These are phyloP conservation scores for Heliconius charithonia DNA, from an alignment of 2,888 invertebrate species.

Conservation along the genomic window DNA sequence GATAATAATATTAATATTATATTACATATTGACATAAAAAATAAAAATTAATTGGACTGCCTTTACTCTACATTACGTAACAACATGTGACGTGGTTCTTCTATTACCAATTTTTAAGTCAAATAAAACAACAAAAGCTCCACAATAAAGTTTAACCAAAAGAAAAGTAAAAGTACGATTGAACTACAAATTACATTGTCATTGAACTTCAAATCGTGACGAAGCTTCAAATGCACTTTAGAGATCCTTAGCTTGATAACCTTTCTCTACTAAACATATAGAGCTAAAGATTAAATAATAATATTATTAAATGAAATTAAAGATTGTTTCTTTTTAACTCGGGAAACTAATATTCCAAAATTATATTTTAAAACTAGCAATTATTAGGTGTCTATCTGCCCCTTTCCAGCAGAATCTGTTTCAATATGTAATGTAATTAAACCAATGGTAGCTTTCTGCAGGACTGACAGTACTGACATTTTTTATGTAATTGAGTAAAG, in stretches of 20 bases:
- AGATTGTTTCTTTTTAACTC: not conserved
- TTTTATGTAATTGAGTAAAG: not conserved
- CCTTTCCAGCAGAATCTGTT: too few relatives aligned
- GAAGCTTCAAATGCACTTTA: constrained; percentile 3
- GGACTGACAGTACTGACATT: not conserved
- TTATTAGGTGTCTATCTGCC: too few relatives aligned
- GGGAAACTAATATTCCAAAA: not conserved
- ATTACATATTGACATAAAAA: not conserved
- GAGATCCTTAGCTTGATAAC: constrained; percentile 24
- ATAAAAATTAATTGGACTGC: not conserved
- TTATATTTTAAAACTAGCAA: not conserved
- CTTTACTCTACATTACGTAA: not conserved
- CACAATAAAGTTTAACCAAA: constrained; percentile 1
- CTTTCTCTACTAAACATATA: constrained; percentile 9
- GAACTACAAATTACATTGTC: constrained; percentile 16
- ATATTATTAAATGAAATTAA: not conserved
- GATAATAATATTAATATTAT: not conserved
- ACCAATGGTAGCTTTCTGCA: not conserved
- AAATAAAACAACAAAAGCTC: not conserved
- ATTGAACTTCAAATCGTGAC: constrained; percentile 32
- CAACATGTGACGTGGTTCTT: not conserved
- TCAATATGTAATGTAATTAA: too few relatives aligned
- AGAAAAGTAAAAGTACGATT: constrained; percentile 23
- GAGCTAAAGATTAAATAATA: not conserved
- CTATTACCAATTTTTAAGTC: not conserved